phyloP scores from a whole-genome alignment of 2,797 vertebrate species.

The Pteronotus mesoamericanus region DNA sequence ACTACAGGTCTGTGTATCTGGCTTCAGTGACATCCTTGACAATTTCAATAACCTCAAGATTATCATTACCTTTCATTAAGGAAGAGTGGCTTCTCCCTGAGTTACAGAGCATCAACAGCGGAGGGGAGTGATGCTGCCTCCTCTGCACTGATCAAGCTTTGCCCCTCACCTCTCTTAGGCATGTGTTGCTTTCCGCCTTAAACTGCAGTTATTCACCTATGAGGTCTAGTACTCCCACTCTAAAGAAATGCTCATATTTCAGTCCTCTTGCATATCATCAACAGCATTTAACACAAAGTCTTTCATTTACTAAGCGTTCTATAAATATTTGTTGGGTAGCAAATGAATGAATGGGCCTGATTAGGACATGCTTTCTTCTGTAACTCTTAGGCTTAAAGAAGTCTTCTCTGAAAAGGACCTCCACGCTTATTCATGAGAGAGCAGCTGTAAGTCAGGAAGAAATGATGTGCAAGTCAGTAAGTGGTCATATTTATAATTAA shows the following conservation, averaged over 20 bases:
- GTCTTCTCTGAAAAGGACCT: not conserved
- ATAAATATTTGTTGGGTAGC: not conserved
- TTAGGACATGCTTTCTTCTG: not conserved
- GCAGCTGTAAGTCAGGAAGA: not conserved
- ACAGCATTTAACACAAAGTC: not conserved
- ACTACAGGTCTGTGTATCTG: not conserved
- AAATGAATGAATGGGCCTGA: not conserved
- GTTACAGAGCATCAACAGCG: not conserved
- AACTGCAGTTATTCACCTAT: not conserved
- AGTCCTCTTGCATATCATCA: not conserved
- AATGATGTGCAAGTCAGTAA: not conserved
- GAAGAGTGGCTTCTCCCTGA: not conserved
- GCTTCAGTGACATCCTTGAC: not conserved
- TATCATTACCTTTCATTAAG: not conserved
- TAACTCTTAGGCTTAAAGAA: not conserved
- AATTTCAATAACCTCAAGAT: not conserved
- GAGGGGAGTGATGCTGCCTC: not conserved
- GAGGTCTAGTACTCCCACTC: not conserved
- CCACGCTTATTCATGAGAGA: not conserved
- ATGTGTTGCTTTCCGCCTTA: not conserved
- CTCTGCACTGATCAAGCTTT: not conserved
- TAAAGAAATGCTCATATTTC: not conserved
- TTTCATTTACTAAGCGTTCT: not conserved
- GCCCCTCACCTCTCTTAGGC: not conserved
- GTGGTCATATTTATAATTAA: not conserved